A percentile compares a stretch with the other conserved stretches of the same genome.
These are phyloP conservation scores for Axinella damicornis DNA, from an alignment of 37 sponge, comb jelly and placozoan genomes.

Conservation along the genomic window DNA sequence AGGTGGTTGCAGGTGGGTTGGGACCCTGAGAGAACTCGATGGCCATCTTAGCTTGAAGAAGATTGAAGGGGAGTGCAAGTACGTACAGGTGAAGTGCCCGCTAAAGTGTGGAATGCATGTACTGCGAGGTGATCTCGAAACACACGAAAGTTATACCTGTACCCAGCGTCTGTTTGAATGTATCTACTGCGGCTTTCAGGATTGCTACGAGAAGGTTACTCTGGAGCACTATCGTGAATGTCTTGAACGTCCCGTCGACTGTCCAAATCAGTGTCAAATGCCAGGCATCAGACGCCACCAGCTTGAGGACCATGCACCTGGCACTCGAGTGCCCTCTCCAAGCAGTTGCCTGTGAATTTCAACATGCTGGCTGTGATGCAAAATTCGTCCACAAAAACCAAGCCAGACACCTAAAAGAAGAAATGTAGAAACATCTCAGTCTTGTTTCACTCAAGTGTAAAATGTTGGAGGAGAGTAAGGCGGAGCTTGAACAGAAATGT, in stretches of 20 bases:
- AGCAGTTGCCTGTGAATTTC: background rate
- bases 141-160: background rate
- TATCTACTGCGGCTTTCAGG: background rate
- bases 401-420: background rate
- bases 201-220: background rate
- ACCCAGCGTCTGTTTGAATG: background rate
- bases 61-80: background rate
- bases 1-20: conserved; percentile 21
- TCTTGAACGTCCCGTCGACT: background rate
- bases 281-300: background rate
- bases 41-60: conserved; percentile 1
- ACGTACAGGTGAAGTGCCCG: background rate
- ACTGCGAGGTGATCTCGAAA: background rate
- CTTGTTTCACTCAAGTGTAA: background rate
- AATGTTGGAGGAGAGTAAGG: background rate
- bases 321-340: conserved; percentile 19
- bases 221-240: background rate
- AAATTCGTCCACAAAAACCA: background rate
- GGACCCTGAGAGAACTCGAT: background rate
- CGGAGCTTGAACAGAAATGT: background rate
- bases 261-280: conserved; percentile 18
- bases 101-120: conserved; percentile 5
- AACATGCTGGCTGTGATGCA: background rate
- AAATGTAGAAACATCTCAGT: background rate
- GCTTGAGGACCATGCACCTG: conserved; percentile 1